Evolutionary conservation across 2,113 vertebrate species (phyloP).

Genomic region (Buteo buteo): DNA sequence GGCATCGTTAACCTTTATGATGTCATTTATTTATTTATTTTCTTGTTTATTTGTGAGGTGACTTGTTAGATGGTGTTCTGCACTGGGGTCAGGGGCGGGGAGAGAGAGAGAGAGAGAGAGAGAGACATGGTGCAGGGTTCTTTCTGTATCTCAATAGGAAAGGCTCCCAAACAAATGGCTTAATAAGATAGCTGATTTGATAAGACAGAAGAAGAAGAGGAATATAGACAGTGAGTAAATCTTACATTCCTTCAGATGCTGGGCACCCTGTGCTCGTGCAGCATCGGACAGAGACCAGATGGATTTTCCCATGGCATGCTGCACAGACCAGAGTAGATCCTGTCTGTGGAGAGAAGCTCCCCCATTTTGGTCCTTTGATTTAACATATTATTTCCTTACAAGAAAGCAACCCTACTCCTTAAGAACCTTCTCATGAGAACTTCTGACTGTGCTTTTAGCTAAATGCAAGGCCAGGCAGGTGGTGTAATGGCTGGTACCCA

Average conservation of each 20-base stretch:
- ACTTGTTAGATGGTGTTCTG: not conserved
- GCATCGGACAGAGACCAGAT: fast-evolving
- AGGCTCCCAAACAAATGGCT: not conserved
- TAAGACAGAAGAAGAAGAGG: not conserved
- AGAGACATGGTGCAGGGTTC: not conserved
- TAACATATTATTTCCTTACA: not conserved
- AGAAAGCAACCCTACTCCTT: not conserved
- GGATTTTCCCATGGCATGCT: not conserved
- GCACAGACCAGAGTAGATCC: not conserved
- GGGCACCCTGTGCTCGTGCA: not conserved
- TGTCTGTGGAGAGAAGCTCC: not conserved
- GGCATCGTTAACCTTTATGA: not conserved
- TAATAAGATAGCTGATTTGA: not conserved
- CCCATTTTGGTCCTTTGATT: not conserved
- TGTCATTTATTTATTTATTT: not conserved
- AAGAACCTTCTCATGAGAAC: not conserved
- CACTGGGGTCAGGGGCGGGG: fast-evolving
- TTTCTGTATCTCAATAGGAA: not conserved
- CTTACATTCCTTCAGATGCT: not conserved
- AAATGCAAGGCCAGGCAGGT: not conserved
- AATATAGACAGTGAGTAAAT: not conserved
- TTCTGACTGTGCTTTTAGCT: not conserved
- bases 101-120: no score
- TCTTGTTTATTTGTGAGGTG: not conserved
- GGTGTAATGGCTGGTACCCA: not conserved